phyloP scores from a whole-genome alignment of 2,797 vertebrate genomes.

The Glossophaga mutica region DNA sequence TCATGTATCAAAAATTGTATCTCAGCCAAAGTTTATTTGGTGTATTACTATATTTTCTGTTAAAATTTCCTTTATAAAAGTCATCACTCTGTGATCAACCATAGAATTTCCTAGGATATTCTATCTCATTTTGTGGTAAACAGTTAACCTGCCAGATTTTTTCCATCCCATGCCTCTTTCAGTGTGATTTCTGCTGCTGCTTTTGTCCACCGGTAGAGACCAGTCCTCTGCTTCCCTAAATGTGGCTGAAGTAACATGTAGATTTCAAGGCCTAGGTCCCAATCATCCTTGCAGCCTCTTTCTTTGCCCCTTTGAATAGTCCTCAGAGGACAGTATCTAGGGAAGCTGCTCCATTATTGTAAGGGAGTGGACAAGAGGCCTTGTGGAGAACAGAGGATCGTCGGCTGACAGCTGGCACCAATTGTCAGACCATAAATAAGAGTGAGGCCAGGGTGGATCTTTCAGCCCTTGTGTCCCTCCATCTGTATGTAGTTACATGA shows the following conservation, averaged over 20 bases:
- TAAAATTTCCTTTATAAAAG: constrained; percentile 14
- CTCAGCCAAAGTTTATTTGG: neutral
- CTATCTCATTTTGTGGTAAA: neutral
- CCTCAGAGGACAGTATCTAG: neutral
- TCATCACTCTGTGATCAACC: neutral
- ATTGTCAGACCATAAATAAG: neutral
- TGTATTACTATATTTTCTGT: neutral
- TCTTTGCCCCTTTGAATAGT: neutral
- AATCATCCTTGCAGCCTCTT: neutral
- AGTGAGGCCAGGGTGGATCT: neutral
- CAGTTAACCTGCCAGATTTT: neutral
- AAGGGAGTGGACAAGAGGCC: neutral
- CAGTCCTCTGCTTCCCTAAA: neutral
- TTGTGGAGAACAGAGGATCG: neutral
- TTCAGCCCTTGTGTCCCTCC: neutral
- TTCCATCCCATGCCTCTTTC: neutral
- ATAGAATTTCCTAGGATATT: neutral
- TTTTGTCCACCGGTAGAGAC: neutral
- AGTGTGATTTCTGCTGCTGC: neutral
- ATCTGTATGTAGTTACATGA: neutral
- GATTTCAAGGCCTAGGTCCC: neutral
- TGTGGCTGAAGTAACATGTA: neutral
- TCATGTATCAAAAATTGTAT: neutral
- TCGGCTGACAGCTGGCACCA: neutral
- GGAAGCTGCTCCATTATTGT: neutral